Percentiles rank a stretch among this genome's conserved stretches.
Evolutionary conservation across 2,888 invertebrate genomes (phyloP).

Genomic region (Morpho helenor): DNA sequence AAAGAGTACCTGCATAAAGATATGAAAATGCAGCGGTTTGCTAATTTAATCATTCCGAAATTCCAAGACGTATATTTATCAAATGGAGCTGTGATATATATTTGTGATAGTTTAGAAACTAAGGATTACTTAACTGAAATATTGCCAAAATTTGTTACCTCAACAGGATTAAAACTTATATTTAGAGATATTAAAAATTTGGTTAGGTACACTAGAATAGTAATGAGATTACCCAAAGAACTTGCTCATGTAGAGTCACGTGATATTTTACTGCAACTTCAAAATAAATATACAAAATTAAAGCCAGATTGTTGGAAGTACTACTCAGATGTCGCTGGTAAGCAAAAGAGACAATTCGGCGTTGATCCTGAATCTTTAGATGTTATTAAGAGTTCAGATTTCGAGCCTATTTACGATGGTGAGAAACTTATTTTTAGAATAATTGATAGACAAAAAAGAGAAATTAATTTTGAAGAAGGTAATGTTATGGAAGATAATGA

Average conservation of each 20-base stretch:
- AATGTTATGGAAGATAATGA: conserved; percentile 31
- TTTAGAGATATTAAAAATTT: conserved; percentile 57
- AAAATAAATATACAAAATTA: conserved; percentile 49
- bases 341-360: conserved; percentile 67
- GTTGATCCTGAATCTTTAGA: conserved; percentile 64
- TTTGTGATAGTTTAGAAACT: conserved; percentile 68
- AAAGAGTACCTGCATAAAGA: conserved; percentile 67
- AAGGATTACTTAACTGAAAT: conserved; percentile 62
- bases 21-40: conserved; percentile 57
- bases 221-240: conserved; percentile 58
- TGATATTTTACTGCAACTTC: conserved; percentile 50
- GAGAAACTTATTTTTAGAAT: conserved; percentile 53
- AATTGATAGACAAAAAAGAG: conserved; percentile 62
- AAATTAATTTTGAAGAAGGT: conserved; percentile 48
- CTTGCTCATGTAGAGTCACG: conserved; percentile 54
- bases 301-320: conserved; percentile 67
- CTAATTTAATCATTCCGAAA: conserved; percentile 60
- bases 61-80: conserved; percentile 67
- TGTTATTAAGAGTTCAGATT: conserved; percentile 54
- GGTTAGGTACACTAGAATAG: conserved; percentile 61
- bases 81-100: conserved; percentile 67
- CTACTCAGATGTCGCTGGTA: conserved; percentile 66
- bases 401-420: conserved; percentile 53
- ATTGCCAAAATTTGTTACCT: conserved; percentile 57
- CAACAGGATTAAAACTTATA: conserved; percentile 56